phyloP scores from a whole-genome alignment of 1,140 invertebrate species.

The Drosophila lini region DNA sequence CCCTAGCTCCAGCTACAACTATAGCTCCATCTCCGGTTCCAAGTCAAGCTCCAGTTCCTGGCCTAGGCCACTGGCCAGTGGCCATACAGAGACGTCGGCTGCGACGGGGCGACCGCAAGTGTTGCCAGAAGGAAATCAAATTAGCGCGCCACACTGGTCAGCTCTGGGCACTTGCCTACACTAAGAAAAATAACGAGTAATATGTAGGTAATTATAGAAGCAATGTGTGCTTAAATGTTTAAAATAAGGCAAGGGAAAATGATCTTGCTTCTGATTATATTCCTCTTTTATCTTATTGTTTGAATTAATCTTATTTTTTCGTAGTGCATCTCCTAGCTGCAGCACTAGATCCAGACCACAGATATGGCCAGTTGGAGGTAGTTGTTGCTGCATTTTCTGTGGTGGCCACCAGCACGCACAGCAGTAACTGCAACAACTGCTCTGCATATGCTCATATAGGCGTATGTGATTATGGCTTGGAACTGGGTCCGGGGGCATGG shows the following conservation, averaged over 20 bases:
- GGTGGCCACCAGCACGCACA: slow-evolving; percentile 54
- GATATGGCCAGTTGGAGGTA: slow-evolving; percentile 41
- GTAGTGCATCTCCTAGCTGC: slow-evolving; percentile 30
- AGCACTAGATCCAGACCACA: slow-evolving; percentile 45
- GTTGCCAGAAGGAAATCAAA: slow-evolving; percentile 79
- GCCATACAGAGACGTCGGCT: slow-evolving; percentile 40
- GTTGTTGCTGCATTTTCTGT: slow-evolving; percentile 29
- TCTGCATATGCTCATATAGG: slow-evolving; percentile 41
- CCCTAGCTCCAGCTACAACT: slow-evolving; percentile 21
- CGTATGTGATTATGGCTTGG: slow-evolving; percentile 30
- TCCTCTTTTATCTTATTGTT: not conserved
- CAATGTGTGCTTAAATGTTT: not conserved
- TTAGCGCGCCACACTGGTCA: slow-evolving; percentile 69
- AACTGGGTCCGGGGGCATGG: slow-evolving; percentile 12
- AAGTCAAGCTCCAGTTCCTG: slow-evolving; percentile 7
- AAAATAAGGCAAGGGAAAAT: not conserved
- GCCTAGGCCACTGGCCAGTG: slow-evolving; percentile 23
- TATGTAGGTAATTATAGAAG: no score
- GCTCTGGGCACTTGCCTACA: slow-evolving; percentile 17
- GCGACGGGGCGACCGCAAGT: slow-evolving; percentile 63
- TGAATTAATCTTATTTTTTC: not conserved
- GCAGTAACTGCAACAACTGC: slow-evolving; percentile 26
- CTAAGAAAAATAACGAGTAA: not conserved
- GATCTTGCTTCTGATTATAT: not conserved
- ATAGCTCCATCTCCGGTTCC: slow-evolving; percentile 8